phyloP scores from a whole-genome alignment of 2,797 vertebrate genomes.

The Pseudomugil gertrudae region DNA sequence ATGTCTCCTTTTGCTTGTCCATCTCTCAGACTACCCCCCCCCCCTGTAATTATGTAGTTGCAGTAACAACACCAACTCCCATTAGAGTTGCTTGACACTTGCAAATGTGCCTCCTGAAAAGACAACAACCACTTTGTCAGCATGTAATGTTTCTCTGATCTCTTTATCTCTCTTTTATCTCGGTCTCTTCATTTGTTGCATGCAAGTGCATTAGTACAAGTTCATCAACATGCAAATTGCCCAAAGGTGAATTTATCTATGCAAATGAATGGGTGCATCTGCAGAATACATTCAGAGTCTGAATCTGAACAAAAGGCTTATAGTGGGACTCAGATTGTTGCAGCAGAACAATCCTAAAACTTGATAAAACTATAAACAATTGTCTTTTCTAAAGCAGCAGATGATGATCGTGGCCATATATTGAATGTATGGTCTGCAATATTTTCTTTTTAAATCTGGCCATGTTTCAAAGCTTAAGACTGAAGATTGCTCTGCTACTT shows the following conservation, averaged over 20 bases:
- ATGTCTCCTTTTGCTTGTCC: neutral
- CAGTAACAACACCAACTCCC: constrained; percentile 58
- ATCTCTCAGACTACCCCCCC: neutral
- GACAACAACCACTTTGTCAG: constrained; percentile 58
- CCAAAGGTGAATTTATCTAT: constrained; percentile 81
- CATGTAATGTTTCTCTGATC: constrained; percentile 56
- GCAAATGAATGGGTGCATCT: constrained; percentile 66
- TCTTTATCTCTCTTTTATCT: constrained; percentile 58
- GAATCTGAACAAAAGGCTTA: constrained; percentile 31
- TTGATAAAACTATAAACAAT: neutral
- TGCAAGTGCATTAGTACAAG: constrained; percentile 68
- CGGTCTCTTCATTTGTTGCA: constrained; percentile 64
- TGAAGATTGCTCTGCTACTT: constrained; percentile 10
- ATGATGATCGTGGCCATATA: neutral
- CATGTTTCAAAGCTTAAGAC: constrained; percentile 8
- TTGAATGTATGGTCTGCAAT: neutral
- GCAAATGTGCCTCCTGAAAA: constrained; percentile 51
- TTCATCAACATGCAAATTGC: constrained; percentile 84
- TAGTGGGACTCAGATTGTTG: constrained; percentile 31
- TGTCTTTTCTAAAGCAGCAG: constrained; percentile 1
- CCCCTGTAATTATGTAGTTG: constrained; percentile 52
- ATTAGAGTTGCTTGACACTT: constrained; percentile 58
- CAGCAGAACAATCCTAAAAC: constrained; percentile 13
- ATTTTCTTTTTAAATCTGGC: neutral
- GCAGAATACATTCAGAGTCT: constrained; percentile 13